Percentiles rank a stretch among this genome's conserved stretches.
These are phyloP conservation scores for Centropus bengalensis DNA, from an alignment of 2,113 vertebrate genomes.

Conservation along the genomic window DNA sequence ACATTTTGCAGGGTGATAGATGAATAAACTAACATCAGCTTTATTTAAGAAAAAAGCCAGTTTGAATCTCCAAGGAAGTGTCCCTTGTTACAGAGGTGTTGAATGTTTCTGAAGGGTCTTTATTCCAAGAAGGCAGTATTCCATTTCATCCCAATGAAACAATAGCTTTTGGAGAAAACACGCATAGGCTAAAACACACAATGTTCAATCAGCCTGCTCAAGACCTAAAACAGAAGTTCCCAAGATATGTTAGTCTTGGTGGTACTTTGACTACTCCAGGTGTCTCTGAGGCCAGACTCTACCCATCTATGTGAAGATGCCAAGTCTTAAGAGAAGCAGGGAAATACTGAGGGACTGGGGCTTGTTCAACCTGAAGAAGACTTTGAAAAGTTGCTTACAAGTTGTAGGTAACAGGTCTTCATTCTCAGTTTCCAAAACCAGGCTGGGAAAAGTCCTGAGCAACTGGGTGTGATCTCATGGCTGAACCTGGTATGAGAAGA, in stretches of 20 bases:
- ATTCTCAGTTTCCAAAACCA: neutral
- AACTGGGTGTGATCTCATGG: neutral
- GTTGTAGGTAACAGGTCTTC: neutral
- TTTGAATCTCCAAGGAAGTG: neutral
- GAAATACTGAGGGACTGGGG: neutral
- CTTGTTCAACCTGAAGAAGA: neutral
- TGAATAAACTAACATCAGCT: neutral
- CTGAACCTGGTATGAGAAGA: neutral
- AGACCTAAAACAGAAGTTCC: neutral
- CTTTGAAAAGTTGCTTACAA: neutral
- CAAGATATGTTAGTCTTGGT: neutral
- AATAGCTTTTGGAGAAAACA: neutral
- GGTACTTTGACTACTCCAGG: neutral
- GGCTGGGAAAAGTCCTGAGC: neutral
- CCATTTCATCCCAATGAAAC: neutral
- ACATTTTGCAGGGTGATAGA: neutral
- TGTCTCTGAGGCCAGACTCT: neutral
- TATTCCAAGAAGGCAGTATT: neutral
- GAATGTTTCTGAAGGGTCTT: neutral
- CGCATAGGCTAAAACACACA: accelerated
- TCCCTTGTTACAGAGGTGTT: neutral
- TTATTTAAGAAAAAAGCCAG: neutral
- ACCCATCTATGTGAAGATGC: neutral
- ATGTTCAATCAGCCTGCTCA: neutral
- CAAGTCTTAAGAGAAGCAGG: neutral